Evolutionary conservation across 2,797 vertebrate genomes (phyloP).

Genomic region (Lepus oiostolus): DNA sequence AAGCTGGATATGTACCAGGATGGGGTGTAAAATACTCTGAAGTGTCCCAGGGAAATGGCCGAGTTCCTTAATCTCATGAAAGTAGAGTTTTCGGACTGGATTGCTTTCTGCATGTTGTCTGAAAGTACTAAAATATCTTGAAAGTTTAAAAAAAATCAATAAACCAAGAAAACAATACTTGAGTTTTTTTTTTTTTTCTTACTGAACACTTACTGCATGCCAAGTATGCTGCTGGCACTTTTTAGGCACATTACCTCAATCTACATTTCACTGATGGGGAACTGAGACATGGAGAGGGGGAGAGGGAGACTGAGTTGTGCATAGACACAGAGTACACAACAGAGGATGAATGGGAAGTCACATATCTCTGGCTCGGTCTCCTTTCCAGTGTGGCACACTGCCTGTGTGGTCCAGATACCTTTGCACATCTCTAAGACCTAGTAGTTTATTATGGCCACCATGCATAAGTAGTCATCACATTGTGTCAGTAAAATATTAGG

Average conservation of each 20-base stretch:
- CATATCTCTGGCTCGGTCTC: not conserved
- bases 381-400: not conserved
- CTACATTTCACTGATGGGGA: not conserved
- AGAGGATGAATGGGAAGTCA: not conserved
- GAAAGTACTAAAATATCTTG: not conserved
- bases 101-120: not conserved
- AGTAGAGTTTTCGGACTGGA: not conserved
- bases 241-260: not conserved
- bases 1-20: not conserved
- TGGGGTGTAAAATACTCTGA: not conserved
- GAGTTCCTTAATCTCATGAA: not conserved
- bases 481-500: constrained; percentile 37
- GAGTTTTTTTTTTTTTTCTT: not conserved
- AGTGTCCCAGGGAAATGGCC: not conserved
- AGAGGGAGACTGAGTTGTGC: not conserved
- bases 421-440: not conserved
- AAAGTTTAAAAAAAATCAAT: not conserved
- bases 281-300: not conserved
- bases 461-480: not conserved
- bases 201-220: not conserved
- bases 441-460: not conserved
- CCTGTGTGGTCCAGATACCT: not conserved
- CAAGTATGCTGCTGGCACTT: not conserved
- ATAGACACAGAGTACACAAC: not conserved
- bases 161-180: not conserved